These are phyloP conservation scores for Pheosia tremula DNA, from an alignment of 2,888 invertebrate genomes.

Conservation along the genomic window DNA sequence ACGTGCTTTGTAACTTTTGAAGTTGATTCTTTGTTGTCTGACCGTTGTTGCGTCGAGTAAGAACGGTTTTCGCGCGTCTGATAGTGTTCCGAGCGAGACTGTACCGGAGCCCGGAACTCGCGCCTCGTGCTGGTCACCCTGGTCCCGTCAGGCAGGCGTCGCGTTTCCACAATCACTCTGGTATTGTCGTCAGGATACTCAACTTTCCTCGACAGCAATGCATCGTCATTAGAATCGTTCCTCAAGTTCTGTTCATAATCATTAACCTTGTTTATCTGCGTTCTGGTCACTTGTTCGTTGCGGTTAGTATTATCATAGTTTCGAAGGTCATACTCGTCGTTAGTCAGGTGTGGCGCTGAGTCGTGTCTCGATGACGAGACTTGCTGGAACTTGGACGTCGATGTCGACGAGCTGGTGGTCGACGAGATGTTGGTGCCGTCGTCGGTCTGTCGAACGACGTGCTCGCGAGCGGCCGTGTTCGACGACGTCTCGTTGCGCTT, in stretches of 20 bases:
- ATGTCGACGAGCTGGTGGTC: constrained; percentile 64
- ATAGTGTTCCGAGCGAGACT: constrained; percentile 65
- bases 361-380: constrained; percentile 65
- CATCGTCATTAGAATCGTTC: constrained; percentile 63
- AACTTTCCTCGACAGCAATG: constrained; percentile 83
- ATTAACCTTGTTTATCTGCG: constrained; percentile 47
- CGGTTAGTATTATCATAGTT: constrained; percentile 51
- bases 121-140: constrained; percentile 88
- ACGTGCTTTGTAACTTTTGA: constrained; percentile 54
- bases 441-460: constrained; percentile 68
- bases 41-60: constrained; percentile 56
- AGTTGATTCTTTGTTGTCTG: constrained; percentile 54
- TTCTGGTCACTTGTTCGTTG: constrained; percentile 51
- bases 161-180: constrained; percentile 87
- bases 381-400: constrained; percentile 67
- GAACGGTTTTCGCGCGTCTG: constrained; percentile 62
- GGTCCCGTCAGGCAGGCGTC: constrained; percentile 87
- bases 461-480: constrained; percentile 68
- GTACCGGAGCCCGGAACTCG: constrained; percentile 82
- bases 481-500: constrained; percentile 68
- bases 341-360: constrained; percentile 62
- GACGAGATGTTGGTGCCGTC: constrained; percentile 70
- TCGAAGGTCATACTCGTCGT: constrained; percentile 57
- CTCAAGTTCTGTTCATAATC: constrained; percentile 49
- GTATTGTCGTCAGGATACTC: constrained; percentile 87